Percentiles rank a stretch among this genome's conserved stretches.
These are phyloP conservation scores for Phylloscopus whistleri DNA, from an alignment of 2,113 vertebrate species.

Conservation along the genomic window DNA sequence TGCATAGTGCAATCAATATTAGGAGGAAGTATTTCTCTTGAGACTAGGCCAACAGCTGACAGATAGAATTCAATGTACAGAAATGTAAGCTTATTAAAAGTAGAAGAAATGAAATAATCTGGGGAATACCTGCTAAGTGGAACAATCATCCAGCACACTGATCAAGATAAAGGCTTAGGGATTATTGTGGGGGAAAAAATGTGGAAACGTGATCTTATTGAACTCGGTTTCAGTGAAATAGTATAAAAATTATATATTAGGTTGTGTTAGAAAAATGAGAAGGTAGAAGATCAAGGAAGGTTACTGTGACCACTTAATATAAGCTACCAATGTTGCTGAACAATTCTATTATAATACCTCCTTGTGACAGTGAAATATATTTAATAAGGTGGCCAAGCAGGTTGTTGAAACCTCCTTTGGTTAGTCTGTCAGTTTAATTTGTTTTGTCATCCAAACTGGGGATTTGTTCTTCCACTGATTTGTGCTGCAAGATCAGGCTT, in stretches of 20 bases:
- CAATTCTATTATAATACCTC: not conserved
- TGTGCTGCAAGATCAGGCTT: not conserved
- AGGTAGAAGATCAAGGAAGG: not conserved
- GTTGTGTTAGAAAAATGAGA: not conserved
- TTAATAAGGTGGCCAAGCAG: not conserved
- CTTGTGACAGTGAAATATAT: not conserved
- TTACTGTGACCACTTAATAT: not conserved
- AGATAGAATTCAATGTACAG: not conserved
- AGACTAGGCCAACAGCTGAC: not conserved
- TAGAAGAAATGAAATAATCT: not conserved
- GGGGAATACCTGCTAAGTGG: conserved; percentile 19
- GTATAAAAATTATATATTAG: not conserved
- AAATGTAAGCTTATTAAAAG: conserved; percentile 31
- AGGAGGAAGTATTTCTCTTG: not conserved
- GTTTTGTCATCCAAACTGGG: not conserved
- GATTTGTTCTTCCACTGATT: not conserved
- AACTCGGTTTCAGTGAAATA: not conserved
- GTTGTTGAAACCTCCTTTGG: not conserved
- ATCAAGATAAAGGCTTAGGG: not conserved
- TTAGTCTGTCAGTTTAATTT: not conserved
- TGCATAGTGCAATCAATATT: not conserved
- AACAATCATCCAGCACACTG: conserved; percentile 11
- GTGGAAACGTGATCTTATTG: not conserved
- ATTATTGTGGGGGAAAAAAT: not conserved
- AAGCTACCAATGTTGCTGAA: not conserved